phyloP scores from a whole-genome alignment of 1,140 invertebrate species.

The Panagrolaimus sp. region DNA sequence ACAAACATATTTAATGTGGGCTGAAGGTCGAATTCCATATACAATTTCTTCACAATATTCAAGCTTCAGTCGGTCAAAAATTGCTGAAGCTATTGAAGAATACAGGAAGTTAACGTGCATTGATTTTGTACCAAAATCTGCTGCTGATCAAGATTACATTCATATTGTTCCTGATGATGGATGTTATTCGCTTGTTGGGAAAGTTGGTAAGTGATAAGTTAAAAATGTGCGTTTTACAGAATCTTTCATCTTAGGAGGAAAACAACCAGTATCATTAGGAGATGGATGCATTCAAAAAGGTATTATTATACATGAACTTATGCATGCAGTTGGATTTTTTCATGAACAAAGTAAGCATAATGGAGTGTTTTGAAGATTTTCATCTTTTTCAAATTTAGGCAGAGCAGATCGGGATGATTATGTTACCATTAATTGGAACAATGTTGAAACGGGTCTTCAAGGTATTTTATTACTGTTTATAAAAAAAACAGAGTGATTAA shows the following conservation, averaged over 20 bases:
- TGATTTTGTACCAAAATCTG: slow-evolving; percentile 46
- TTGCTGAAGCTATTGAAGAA: slow-evolving; percentile 46
- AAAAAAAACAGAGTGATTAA: background rate
- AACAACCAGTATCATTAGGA: slow-evolving; percentile 53
- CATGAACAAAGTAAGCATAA: slow-evolving; percentile 53
- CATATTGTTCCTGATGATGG: slow-evolving; percentile 49
- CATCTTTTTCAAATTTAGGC: slow-evolving; percentile 53
- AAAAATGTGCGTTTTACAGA: background rate
- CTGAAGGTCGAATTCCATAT: slow-evolving; percentile 46
- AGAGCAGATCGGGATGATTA: slow-evolving; percentile 66
- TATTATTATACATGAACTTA: slow-evolving; percentile 67
- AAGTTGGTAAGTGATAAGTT: slow-evolving; percentile 27
- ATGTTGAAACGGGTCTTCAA: slow-evolving; percentile 63
- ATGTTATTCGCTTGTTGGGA: slow-evolving; percentile 47
- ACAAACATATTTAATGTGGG: slow-evolving; percentile 51
- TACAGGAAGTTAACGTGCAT: slow-evolving; percentile 45
- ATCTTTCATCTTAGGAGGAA: slow-evolving; percentile 43
- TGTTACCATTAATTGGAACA: slow-evolving; percentile 66
- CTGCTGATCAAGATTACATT: slow-evolving; percentile 43
- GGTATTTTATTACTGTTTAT: background rate
- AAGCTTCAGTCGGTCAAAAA: slow-evolving; percentile 41
- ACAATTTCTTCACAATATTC: slow-evolving; percentile 38
- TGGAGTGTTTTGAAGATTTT: slow-evolving; percentile 44
- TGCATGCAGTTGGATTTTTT: slow-evolving; percentile 68
- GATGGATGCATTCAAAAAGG: slow-evolving; percentile 60